These are phyloP conservation scores for Periplaneta americana DNA, from an alignment of 1,140 invertebrate species.

Conservation along the genomic window DNA sequence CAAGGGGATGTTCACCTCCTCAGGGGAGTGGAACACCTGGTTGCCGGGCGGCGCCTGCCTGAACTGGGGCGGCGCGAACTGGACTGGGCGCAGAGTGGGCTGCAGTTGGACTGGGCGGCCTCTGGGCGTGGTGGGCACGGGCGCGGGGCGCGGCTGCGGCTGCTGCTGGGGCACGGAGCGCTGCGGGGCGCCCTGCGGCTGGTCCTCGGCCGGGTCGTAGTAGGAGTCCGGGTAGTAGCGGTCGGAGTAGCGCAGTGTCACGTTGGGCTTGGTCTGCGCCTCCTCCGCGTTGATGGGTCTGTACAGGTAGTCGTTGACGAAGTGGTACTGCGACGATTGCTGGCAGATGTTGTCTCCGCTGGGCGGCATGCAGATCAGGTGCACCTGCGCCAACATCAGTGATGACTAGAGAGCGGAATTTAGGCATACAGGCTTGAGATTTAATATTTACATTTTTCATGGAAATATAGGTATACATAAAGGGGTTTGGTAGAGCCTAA, in stretches of 20 bases:
- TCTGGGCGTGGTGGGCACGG: background rate
- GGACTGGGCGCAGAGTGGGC: conserved; percentile 12
- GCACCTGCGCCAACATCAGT: conserved; percentile 51
- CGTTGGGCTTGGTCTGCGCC: conserved; percentile 71
- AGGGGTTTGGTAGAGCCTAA: too few relatives aligned
- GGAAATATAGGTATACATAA: too few relatives aligned
- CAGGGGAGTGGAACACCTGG: conserved; percentile 75
- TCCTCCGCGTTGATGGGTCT: conserved; percentile 80
- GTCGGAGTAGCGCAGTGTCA: conserved; percentile 79
- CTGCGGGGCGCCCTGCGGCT: conserved; percentile 14
- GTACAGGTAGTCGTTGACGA: conserved; percentile 90
- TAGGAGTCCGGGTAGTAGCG: conserved; percentile 72
- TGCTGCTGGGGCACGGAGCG: background rate
- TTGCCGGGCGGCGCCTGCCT: background rate
- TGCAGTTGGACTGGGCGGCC: background rate
- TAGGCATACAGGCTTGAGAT: too few relatives aligned
- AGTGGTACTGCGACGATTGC: conserved; percentile 83
- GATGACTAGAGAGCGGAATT: too few relatives aligned
- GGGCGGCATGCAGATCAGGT: conserved; percentile 89
- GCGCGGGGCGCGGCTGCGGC: background rate
- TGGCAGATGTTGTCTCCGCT: conserved; percentile 84
- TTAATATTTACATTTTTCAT: too few relatives aligned
- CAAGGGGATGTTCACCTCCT: conserved; percentile 79
- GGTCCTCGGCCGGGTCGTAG: conserved; percentile 58
- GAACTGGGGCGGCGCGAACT: background rate